These are phyloP conservation scores for Halictus ligatus DNA, from an alignment of 2,888 invertebrate genomes.

Conservation along the genomic window DNA sequence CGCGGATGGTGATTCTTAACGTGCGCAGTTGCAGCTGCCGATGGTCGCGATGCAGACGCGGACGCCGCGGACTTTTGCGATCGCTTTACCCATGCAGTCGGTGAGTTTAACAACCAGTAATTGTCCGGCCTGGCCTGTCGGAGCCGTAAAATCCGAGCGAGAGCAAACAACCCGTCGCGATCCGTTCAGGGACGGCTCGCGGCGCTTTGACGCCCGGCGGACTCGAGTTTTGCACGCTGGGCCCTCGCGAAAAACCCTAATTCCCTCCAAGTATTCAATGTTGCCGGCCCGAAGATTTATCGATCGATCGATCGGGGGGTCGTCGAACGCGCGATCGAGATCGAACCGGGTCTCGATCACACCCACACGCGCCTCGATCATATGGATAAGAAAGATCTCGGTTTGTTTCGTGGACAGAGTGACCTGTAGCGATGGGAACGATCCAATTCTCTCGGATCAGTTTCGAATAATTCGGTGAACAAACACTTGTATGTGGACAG, in stretches of 20 bases:
- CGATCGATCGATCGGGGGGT: constrained; percentile 2
- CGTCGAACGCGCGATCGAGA: constrained; percentile 9
- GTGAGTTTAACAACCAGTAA: constrained; percentile 81
- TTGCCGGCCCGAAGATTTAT: background rate
- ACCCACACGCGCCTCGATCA: background rate
- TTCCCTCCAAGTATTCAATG: background rate
- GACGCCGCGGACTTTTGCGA: constrained; percentile 67
- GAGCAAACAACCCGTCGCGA: constrained; percentile 78
- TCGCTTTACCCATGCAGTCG: constrained; percentile 64
- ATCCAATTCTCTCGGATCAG: background rate
- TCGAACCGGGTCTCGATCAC: background rate
- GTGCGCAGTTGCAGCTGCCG: constrained; percentile 66
- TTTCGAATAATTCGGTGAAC: background rate
- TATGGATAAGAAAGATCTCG: background rate
- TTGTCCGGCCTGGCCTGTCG: constrained; percentile 78
- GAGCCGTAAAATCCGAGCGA: constrained; percentile 80
- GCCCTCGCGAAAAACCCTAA: background rate
- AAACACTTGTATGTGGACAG: background rate
- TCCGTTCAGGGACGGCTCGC: constrained; percentile 64
- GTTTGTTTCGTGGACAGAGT: background rate
- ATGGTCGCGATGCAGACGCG: constrained; percentile 54
- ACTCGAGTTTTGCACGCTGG: constrained; percentile 13
- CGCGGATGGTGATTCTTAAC: constrained; percentile 55
- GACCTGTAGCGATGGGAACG: background rate
- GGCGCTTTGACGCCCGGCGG: constrained; percentile 62